Base-by-base conservation (phyloP, 2,113 vertebrate species). In the Sebastes schlegelii region DNA sequence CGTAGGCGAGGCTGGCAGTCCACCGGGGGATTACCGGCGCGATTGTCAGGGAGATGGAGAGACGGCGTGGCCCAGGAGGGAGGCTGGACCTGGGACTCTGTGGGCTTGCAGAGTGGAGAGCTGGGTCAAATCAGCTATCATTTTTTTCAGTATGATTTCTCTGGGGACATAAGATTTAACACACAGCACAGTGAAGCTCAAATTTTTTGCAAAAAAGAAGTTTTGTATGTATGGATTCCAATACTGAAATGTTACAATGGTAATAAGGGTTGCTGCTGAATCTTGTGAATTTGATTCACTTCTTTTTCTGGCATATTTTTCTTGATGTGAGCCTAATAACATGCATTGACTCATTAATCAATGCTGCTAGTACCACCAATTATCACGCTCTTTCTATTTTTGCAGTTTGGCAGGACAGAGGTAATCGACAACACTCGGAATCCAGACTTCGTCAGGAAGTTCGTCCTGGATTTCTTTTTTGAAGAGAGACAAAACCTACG, bases 401-500 rank as follows among this genome's bases (percentile, higher is more conserved):
- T 82, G 23, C 92, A 99, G 98, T 99, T 97, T 12, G 98, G 98
- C 68, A 95, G 98, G 74, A 99, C 98, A 0, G 98, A 99, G 83
- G 97, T 99, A 74, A 99, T 99, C 0, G 97, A 99, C 91, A 99
- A 99, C 93, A 98, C 98, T 62, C 91, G 98, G 82, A 99, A 98
- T 89, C 98, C 98, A 0, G 98, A 99, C 92, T 99, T 99, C 14
- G 95, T 99, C 85, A 95, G 98, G 86, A 99, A 99, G 87, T 99
- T 99, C 1, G 96, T 99, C 80, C 93, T 99, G 19, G 98, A 99
- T 93, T 99, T 97, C 94, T 99, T 98, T 94, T 99, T 99, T 2
- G 98, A 99, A 84, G 98, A 99, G 93, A 99, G 98, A 90, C 98
- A 99, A 92, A 99, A 98, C 72, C 95, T 99, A 26, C 96, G 98